Conservation (phyloP, 2,113 vertebrate genomes). For the Donacobius atricapilla region DNA sequence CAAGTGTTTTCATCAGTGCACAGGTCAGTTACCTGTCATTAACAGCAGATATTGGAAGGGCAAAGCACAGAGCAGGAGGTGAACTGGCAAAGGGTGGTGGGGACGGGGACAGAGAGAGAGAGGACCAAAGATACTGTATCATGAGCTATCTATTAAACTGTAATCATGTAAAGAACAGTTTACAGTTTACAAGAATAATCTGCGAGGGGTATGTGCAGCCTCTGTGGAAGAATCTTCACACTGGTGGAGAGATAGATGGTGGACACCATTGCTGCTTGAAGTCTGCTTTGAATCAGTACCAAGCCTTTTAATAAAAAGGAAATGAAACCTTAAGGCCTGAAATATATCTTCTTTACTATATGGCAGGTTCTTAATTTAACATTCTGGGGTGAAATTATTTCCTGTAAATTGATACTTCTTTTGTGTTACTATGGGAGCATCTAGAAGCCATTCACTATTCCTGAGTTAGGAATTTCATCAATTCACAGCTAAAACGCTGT, state of each 20-base stretch:
- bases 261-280: background rate
- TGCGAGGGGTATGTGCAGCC: background rate
- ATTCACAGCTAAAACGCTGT: background rate
- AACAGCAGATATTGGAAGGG: background rate
- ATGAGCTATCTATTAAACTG: background rate
- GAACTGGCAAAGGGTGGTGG: background rate
- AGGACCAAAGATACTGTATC: background rate
- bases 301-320: background rate
- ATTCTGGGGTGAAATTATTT: background rate
- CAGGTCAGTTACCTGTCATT: background rate
- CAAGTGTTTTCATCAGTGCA: background rate
- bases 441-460: background rate
- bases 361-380: background rate
- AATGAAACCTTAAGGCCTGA: background rate
- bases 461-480: background rate
- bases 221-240: background rate
- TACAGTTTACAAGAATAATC: background rate
- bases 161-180: background rate
- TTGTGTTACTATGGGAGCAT: background rate
- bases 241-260: background rate
- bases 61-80: background rate
- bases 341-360: background rate
- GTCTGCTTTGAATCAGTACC: background rate
- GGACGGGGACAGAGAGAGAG: background rate
- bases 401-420: background rate